Percentiles rank a stretch among this genome's conserved stretches.
These are phyloP conservation scores for Aythya baeri DNA, from an alignment of 2,113 vertebrate genomes.

Conservation along the genomic window DNA sequence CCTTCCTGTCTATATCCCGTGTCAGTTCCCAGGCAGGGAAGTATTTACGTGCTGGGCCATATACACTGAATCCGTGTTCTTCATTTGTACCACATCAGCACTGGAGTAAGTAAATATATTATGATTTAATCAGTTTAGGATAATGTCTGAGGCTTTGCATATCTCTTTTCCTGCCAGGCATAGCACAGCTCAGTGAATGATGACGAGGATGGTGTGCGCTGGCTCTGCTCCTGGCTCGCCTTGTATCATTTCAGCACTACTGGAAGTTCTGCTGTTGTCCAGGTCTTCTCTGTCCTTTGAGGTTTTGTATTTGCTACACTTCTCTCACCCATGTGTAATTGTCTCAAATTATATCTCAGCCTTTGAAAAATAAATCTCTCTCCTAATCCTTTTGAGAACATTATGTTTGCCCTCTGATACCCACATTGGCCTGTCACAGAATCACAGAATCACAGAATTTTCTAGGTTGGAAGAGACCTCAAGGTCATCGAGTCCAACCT, in stretches of 20 bases:
- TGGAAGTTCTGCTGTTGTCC: background rate
- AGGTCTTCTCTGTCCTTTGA: background rate
- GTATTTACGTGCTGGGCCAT: background rate
- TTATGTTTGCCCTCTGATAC: background rate
- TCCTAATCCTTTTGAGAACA: background rate
- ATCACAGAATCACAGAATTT: too few species aligned
- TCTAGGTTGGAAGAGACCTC: too few species aligned
- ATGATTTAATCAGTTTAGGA: constrained; percentile 1
- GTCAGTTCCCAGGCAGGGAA: background rate
- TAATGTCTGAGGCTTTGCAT: background rate
- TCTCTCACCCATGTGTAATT: background rate
- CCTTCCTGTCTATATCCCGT: background rate
- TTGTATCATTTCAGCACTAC: background rate
- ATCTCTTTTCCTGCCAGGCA: background rate
- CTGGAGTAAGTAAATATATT: background rate
- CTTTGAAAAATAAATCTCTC: background rate
- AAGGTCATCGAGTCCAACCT: too few species aligned
- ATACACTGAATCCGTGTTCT: background rate
- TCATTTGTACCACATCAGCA: background rate
- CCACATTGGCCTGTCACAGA: background rate
- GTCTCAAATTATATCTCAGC: background rate
- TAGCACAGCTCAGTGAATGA: background rate
- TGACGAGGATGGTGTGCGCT: background rate
- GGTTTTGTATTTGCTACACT: background rate
- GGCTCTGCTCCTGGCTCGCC: background rate